Base-by-base conservation (phyloP, 1,140 invertebrate species). In the Drosophila nebulosa region DNA sequence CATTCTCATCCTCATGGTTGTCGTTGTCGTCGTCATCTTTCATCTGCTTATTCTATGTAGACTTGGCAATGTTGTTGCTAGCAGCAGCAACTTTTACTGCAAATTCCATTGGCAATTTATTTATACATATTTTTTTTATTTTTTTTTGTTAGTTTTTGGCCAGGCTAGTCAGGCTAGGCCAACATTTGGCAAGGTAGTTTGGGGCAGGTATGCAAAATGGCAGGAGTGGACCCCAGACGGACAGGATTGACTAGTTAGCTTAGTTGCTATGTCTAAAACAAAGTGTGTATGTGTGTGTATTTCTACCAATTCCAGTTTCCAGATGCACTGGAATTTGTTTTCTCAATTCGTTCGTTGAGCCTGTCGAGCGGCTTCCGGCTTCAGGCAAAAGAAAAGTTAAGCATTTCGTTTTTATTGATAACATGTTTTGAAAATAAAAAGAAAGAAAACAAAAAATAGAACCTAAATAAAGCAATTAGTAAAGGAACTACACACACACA, bases 351-450 rank as follows among this genome's bases (percentile, higher is more conserved):
- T 39, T 7, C 30, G 22, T 5, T 21, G 4, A 42, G 32, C 36
- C 9, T 14, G 27, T 22, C 27, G 26, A 26, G 18, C 18, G 39
- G 39, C 39, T 46, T 46, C 39, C 16, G 39, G 18, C 21, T 46
- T 46, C 14, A n/a, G 39, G 21, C 16, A 36, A 42, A 36, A 62
- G 58, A 36, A 62, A 53, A 78, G 63, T 68, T 64, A 76, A 78
- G 56, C 76, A 67, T 83, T 86, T 86, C 83, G 83, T 79, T 86
- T 86, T 86, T 86, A 76, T 88, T 86, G 78, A 71, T 63, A 86
- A 86, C 78, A 83, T 62, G 83, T 86, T 86, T 80, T 36, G n/a
- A n/a, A n/a, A n/a, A 42, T 27, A n/a, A n/a, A n/a, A n/a, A n/a
- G n/a, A 32, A 27, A 62, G 46, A 51, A 3, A 27, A 18, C 3